A percentile compares a stretch with the other conserved stretches of the same genome.
These are phyloP conservation scores for Hucho hucho DNA, from an alignment of 2,113 vertebrate species.

Conservation along the genomic window DNA sequence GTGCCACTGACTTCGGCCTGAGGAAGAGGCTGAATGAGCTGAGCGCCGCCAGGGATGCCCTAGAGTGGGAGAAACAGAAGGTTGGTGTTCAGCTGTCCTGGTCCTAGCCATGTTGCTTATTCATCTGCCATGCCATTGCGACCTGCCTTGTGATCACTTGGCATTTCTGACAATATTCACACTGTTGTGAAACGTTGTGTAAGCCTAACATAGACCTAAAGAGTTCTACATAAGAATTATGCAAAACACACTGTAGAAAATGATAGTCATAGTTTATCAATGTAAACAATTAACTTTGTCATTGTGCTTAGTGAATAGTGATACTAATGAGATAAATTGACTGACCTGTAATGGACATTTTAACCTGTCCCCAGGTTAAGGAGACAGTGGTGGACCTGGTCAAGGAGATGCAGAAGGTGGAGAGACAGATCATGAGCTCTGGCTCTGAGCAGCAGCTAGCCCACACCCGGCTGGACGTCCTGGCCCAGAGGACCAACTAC, in stretches of 20 bases:
- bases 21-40: not conserved
- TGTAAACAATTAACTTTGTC: no score
- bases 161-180: no score
- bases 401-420: not conserved
- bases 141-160: not conserved
- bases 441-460: not conserved
- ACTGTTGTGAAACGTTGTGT: no score
- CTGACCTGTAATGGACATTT: not conserved
- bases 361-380: not conserved
- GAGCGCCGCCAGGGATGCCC: not conserved
- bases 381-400: not conserved
- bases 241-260: no score
- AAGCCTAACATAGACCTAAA: no score
- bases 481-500: not conserved
- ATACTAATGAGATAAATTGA: no score
- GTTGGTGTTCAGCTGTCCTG: not conserved
- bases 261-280: no score
- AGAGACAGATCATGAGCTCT: not conserved
- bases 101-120: not conserved
- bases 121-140: not conserved
- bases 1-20: not conserved
- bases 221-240: no score
- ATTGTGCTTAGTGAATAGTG: no score
- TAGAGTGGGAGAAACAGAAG: slow-evolving; percentile 1
- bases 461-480: not conserved